Evolutionary conservation across 2,888 invertebrate species (phyloP).

Genomic region (Hipparchia sbordonii): DNA sequence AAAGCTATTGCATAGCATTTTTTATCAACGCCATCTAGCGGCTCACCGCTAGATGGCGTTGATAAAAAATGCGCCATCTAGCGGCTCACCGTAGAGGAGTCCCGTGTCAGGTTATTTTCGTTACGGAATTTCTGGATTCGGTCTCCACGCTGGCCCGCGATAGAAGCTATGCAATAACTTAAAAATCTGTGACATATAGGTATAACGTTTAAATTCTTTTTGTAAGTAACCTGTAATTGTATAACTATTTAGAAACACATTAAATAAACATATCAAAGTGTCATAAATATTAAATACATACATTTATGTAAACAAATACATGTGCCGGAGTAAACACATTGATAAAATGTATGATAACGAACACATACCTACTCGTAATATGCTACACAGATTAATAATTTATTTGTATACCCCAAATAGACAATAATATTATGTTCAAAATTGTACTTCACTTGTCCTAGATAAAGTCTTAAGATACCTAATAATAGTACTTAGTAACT

Average conservation of each 20-base stretch:
- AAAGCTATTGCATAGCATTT: no score
- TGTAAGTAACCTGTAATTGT: background rate
- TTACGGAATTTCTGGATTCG: no score
- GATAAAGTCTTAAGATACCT: slow-evolving; percentile 2
- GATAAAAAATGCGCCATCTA: no score
- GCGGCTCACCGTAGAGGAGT: no score
- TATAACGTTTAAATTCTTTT: background rate
- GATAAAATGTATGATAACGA: slow-evolving; percentile 3
- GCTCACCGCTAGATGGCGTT: no score
- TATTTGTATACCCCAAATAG: slow-evolving; percentile 19
- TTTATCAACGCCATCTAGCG: no score
- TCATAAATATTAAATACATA: slow-evolving; percentile 13
- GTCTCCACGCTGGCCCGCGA: no score
- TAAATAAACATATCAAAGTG: slow-evolving; percentile 11
- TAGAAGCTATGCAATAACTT: no score
- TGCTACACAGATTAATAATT: slow-evolving; percentile 8
- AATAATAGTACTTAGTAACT: background rate
- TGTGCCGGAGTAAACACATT: slow-evolving; percentile 9
- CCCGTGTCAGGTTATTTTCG: no score
- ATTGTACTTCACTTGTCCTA: background rate
- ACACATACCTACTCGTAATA: background rate
- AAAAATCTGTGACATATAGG: no score
- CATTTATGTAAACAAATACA: slow-evolving; percentile 12
- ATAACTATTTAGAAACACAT: background rate
- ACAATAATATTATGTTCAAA: background rate